These are phyloP conservation scores for Cristatella mucedo DNA, from an alignment of 2,888 invertebrate genomes.

Conservation along the genomic window DNA sequence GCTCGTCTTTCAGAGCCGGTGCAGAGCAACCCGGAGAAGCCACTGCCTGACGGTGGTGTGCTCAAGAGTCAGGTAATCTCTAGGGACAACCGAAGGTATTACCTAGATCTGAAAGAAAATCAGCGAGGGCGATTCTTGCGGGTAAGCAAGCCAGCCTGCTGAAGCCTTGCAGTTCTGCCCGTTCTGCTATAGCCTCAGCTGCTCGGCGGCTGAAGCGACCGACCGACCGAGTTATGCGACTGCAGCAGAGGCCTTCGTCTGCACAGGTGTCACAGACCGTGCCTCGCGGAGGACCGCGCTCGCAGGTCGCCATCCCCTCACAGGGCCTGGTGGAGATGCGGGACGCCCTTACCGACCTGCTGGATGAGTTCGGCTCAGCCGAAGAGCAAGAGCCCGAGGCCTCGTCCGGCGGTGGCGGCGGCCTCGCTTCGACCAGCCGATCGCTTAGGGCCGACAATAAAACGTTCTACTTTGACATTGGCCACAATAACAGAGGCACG, in stretches of 20 bases:
- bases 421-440: too few relatives aligned
- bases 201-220: too few relatives aligned
- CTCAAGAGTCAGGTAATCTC: slow-evolving; percentile 97
- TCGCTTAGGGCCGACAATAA: slow-evolving; percentile 91
- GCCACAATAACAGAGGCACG: slow-evolving; percentile 94
- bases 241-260: too few relatives aligned
- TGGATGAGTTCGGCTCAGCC: slow-evolving; percentile 35
- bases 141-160: too few relatives aligned
- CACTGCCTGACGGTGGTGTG: slow-evolving; percentile 91
- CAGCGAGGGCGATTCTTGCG: slow-evolving; percentile 89
- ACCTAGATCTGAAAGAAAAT: slow-evolving; percentile 96
- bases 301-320: slow-evolving; percentile 86
- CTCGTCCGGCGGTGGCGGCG: too few relatives aligned
- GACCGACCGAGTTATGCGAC: too few relatives aligned
- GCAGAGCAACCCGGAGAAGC: too few relatives aligned
- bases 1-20: too few relatives aligned
- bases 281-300: slow-evolving; percentile 54
- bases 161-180: too few relatives aligned
- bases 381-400: too few relatives aligned
- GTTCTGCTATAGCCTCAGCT: too few relatives aligned
- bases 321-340: slow-evolving; percentile 98
- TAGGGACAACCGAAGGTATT: slow-evolving; percentile 95
- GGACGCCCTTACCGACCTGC: slow-evolving; percentile 76
- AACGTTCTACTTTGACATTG: slow-evolving; percentile 99
- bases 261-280: slow-evolving; percentile 95